Base-by-base conservation (phyloP, 2,113 vertebrate species). In the Todiramphus saurophagus region DNA sequence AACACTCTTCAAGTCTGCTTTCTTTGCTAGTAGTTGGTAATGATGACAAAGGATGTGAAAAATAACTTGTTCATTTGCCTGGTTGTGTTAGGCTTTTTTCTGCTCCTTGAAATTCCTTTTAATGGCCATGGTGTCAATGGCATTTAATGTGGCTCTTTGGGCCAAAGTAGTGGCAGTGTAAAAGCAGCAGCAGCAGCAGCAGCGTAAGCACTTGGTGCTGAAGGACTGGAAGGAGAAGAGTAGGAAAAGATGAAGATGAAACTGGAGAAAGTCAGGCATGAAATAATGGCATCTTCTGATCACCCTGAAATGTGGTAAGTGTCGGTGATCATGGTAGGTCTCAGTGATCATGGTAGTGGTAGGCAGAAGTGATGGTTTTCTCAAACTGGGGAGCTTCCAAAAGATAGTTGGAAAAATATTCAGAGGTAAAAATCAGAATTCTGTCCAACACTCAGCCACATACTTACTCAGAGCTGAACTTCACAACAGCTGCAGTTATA, bases 401-500 rank as follows among this genome's bases (percentile, higher is more conserved):
- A 55, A 81, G 88, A 62, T 19, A 17, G 56, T 51, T 78, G 73
- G 53, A 55, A 64, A 76, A 83, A 55, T 82, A 96, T 87, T 87
- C 86, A 82, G 90, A 73, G 80, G 58, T 60, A 87, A 74, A 90
- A 75, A 76, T 72, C 56, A 84, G 56, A 88, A 90, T 84, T 92
- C 60, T 24, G 16, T 60, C 51, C 83, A 60, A 31, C 58, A 5
- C 64, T 93, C 80, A 89, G 86, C 89, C 83, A 27, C 59, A 15
- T 20, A 68, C 37, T 94, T 93, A 60, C 30, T 79, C 89, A 87
- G 70, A 93, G 77, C 83, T 70, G 51, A 92, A 69, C 89, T 95
- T 90, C 83, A 28, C 33, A 73, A 33, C 92, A 94, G 95, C 95
- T 96, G 92, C 53, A 76, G 62, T 89, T 87, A 58, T 1, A 89